These are phyloP conservation scores for Theonella swinhoei DNA, from an alignment of 37 sponge, comb jelly and placozoan genomes.

Conservation along the genomic window DNA sequence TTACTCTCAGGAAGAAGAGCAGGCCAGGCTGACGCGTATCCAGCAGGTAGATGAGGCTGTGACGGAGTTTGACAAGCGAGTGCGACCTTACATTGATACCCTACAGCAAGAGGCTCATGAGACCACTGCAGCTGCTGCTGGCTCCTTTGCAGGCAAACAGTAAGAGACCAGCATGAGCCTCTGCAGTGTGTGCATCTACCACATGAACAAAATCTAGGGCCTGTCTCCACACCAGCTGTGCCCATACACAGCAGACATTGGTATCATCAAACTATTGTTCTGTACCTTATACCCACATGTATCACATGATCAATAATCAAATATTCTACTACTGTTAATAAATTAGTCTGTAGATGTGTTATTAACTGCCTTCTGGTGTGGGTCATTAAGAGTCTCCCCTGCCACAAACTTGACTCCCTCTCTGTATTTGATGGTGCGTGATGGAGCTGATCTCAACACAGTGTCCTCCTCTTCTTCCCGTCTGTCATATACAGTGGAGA, in stretches of 20 bases:
- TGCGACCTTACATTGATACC: conserved; percentile 21
- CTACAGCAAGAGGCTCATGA: neutral
- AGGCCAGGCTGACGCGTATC: conserved; percentile 40
- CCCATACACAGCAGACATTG: too few relatives aligned
- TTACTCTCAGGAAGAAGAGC: conserved; percentile 36
- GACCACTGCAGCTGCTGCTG: too few relatives aligned
- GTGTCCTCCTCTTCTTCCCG: conserved; percentile 52
- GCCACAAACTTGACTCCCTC: neutral
- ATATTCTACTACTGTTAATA: too few relatives aligned
- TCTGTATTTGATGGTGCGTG: conserved; percentile 61
- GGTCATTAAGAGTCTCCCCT: neutral
- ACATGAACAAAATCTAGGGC: neutral
- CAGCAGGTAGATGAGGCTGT: conserved; percentile 12
- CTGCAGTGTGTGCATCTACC: neutral
- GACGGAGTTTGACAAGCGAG: conserved; percentile 21
- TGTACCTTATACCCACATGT: too few relatives aligned
- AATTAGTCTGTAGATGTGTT: too few relatives aligned
- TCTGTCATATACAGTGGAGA: conserved; percentile 78
- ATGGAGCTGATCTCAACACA: conserved; percentile 46
- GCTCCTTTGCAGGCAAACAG: too few relatives aligned
- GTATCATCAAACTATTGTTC: too few relatives aligned
- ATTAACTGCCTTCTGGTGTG: too few relatives aligned
- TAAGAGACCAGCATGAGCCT: too few relatives aligned
- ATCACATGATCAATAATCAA: too few relatives aligned
- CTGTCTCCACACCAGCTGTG: too few relatives aligned